Percentiles rank a stretch among this genome's conserved stretches.
phyloP scores from a whole-genome alignment of 64 coral and sea anemone species.

The Acropora tenuis region DNA sequence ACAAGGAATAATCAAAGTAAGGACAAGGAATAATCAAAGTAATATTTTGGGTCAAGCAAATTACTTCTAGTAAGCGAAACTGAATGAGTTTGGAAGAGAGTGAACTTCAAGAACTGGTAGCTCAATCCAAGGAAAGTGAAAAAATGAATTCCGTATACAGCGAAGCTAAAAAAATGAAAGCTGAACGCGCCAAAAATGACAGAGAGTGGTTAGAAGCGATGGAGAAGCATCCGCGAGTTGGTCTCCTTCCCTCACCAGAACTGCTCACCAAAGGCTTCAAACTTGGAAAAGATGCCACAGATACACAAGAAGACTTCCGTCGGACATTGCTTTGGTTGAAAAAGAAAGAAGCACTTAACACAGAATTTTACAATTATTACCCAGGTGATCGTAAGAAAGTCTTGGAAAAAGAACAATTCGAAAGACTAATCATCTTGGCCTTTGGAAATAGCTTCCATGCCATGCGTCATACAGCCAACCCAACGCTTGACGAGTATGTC shows the following conservation, averaged over 20 bases:
- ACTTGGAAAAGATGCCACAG: conserved; percentile 36
- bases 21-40: too few relatives aligned
- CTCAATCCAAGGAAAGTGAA: neutral
- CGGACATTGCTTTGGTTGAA: neutral
- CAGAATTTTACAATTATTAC: conserved; percentile 3
- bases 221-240: conserved; percentile 45
- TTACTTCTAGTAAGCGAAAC: too few relatives aligned
- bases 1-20: too few relatives aligned
- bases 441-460: conserved; percentile 15
- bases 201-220: neutral
- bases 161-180: too few relatives aligned
- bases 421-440: neutral
- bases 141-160: neutral
- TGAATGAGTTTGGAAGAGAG: too few relatives aligned
- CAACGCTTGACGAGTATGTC: conserved; percentile 37
- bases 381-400: too few relatives aligned
- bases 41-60: too few relatives aligned
- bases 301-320: conserved; percentile 38
- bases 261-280: neutral
- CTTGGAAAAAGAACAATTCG: neutral
- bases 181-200: too few relatives aligned
- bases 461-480: conserved; percentile 36
- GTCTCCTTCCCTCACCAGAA: conserved; percentile 64
- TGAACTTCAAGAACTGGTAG: too few relatives aligned
- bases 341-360: neutral